phyloP scores from a whole-genome alignment of 2,113 vertebrate genomes.

The Ptilorrhoa leucosticta region DNA sequence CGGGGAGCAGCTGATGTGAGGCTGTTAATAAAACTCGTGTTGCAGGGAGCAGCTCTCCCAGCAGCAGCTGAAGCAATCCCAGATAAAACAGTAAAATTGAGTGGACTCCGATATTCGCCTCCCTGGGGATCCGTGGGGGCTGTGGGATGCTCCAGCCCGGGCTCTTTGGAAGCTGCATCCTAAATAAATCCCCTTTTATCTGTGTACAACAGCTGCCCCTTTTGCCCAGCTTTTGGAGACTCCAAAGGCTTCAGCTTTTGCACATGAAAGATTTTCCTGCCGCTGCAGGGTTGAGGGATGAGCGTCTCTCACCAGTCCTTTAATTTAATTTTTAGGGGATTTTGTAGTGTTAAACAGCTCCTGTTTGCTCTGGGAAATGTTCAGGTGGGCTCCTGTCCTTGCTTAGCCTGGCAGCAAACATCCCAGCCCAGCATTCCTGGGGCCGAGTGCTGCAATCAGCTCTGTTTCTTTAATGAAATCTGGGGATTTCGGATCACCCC shows the following conservation, averaged over 20 bases:
- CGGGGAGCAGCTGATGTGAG: background rate
- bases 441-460: fast-evolving
- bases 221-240: background rate
- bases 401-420: background rate
- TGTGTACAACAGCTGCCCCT: background rate
- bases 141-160: background rate
- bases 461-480: background rate
- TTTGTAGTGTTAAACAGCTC: background rate
- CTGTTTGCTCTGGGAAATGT: background rate
- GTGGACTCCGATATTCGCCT: fast-evolving
- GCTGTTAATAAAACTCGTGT: background rate
- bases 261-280: background rate
- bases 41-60: background rate
- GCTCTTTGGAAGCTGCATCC: background rate
- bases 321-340: background rate
- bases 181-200: background rate
- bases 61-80: background rate
- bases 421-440: no score
- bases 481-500: background rate
- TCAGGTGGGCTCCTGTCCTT: background rate
- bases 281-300: fast-evolving
- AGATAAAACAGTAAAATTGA: background rate
- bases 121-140: background rate
- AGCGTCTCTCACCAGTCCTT: fast-evolving
- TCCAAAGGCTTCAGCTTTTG: background rate